phyloP scores from a whole-genome alignment of 2,797 vertebrate species.

The Pteronotus mesoamericanus region DNA sequence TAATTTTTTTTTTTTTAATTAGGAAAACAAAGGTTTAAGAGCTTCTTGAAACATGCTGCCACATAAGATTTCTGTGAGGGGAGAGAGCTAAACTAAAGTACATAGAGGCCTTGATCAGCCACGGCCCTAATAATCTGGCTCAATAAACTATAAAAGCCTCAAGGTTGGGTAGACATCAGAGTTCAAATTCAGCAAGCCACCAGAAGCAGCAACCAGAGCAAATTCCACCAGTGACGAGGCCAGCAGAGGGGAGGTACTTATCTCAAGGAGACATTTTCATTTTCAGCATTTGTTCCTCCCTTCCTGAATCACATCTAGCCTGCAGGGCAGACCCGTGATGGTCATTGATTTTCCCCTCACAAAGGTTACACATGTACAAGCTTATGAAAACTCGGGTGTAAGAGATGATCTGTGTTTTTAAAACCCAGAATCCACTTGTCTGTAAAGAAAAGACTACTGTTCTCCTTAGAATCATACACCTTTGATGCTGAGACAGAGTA shows the following conservation, averaged over 20 bases:
- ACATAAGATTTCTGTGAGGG: background rate
- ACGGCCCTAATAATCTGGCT: background rate
- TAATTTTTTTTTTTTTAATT: background rate
- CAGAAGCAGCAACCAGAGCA: background rate
- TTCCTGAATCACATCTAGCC: background rate
- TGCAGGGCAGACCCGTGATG: background rate
- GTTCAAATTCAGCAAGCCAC: background rate
- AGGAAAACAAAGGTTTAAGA: background rate
- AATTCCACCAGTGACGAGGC: background rate
- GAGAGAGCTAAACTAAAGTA: background rate
- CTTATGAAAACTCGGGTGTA: background rate
- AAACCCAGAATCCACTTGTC: background rate
- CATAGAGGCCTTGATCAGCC: background rate
- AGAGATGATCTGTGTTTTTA: background rate
- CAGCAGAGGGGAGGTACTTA: background rate
- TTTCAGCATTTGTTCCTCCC: background rate
- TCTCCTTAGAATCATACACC: background rate
- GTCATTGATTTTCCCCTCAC: background rate
- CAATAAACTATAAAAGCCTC: background rate
- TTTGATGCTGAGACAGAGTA: background rate
- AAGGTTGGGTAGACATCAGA: background rate
- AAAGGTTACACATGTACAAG: background rate
- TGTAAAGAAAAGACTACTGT: background rate
- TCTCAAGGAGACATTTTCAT: background rate
- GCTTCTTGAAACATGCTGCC: background rate